Conservation (phyloP, 2,113 vertebrate genomes). For the Tangachromis dhanisi region DNA sequence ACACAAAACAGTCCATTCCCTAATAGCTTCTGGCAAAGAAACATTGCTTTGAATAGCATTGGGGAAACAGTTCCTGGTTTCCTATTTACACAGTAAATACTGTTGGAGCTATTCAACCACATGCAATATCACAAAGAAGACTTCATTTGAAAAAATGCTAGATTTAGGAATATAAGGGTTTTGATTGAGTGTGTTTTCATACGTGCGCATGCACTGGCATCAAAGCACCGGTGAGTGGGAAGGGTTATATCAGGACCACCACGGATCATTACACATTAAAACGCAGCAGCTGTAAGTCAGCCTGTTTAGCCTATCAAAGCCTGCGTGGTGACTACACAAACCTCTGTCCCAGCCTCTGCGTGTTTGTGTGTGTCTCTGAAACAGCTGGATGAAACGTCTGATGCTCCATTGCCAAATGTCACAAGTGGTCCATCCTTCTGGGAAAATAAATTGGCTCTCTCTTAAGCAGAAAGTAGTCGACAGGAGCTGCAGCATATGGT, state of each 20-base stretch:
- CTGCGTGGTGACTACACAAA: neutral
- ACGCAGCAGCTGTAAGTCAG: slow-evolving; percentile 9
- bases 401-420: slow-evolving; percentile 63
- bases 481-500: slow-evolving; percentile 54
- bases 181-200: neutral
- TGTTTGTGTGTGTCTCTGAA: slow-evolving; percentile 14
- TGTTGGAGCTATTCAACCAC: neutral
- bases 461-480: slow-evolving; percentile 37
- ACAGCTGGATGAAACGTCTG: slow-evolving; percentile 57
- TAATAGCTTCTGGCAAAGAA: slow-evolving; percentile 42
- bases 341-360: neutral
- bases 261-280: slow-evolving; percentile 2
- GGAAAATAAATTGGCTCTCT: slow-evolving; percentile 65
- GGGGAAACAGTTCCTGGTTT: slow-evolving; percentile 33
- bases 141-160: slow-evolving; percentile 12
- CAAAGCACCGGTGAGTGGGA: neutral
- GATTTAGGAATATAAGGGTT: neutral
- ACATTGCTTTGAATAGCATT: slow-evolving; percentile 18
- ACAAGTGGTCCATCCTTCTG: slow-evolving; percentile 57
- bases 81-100: slow-evolving; percentile 33
- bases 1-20: slow-evolving; percentile 10
- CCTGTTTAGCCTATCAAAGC: slow-evolving; percentile 22
- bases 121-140: slow-evolving; percentile 10
- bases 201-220: neutral
- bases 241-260: neutral